Percentiles rank a stretch among this genome's conserved stretches.
Evolutionary conservation across 2,113 vertebrate species (phyloP).

Genomic region (Corydoras maculifer): DNA sequence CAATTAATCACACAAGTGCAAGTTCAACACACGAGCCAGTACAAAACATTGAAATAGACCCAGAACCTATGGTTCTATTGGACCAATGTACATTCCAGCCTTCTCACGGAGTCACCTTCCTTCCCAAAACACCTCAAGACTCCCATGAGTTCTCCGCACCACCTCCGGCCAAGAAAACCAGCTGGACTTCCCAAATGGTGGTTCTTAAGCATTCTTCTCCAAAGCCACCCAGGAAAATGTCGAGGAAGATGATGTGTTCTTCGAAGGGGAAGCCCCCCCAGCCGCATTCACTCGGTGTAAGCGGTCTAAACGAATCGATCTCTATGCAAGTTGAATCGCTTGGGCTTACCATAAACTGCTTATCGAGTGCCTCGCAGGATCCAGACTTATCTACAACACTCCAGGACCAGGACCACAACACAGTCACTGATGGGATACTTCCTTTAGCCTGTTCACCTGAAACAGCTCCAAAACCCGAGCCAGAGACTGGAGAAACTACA

Average conservation of each 20-base stretch:
- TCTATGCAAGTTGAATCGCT: constrained; percentile 43
- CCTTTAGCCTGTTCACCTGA: constrained; percentile 18
- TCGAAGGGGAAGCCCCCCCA: constrained; percentile 23
- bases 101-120: constrained; percentile 20
- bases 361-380: constrained; percentile 33
- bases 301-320: constrained; percentile 32
- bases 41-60: constrained; percentile 11
- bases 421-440: constrained; percentile 22
- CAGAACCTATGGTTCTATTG: constrained; percentile 19
- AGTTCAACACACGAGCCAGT: constrained; percentile 12
- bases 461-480: constrained; percentile 6
- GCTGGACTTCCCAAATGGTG: constrained; percentile 66
- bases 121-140: constrained; percentile 51
- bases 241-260: constrained; percentile 53
- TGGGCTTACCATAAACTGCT: constrained; percentile 30
- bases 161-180: constrained; percentile 57
- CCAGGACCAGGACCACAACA: constrained; percentile 14
- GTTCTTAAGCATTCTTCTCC: constrained; percentile 70
- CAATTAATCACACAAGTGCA: constrained; percentile 18
- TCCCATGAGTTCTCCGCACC: constrained; percentile 56
- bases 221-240: constrained; percentile 70
- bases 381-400: constrained; percentile 24
- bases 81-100: constrained; percentile 28
- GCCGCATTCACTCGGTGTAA: constrained; percentile 19
- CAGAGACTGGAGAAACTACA: constrained; percentile 31